Evolutionary conservation across 2,888 invertebrate species (phyloP), one percentile per base, ranked within the genome.

Genomic region (Syrista parreyssii): DNA sequence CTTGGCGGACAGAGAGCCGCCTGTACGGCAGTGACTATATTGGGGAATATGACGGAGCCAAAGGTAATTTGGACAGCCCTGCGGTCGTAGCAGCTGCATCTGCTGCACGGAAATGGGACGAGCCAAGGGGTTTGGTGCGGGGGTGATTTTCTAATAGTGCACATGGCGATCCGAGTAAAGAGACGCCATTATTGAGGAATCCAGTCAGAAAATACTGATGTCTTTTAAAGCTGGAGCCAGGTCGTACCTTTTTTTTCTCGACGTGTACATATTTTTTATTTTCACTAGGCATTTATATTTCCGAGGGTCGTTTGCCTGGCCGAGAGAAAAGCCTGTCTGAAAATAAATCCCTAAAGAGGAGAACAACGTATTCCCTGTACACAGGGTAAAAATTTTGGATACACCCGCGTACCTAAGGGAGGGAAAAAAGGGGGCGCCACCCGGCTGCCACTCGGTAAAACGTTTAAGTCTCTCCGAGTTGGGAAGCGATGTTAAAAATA

Each of bases 21-120:
- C 55, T 3, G 55, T 55, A 55, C 55, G 55, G 55, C 55, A 55
- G 55, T 55, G 23, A 9, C 55, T 23, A 55, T 23, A 55, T 55
- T 55, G 55, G 23, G 23, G 55, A 55, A 55, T 55, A 55, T 55
- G 55, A 55, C 55, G 23, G 23, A 55, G 55, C 55, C 55, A 55
- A 55, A 55, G 55, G 31, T 32, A 32, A 71, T 71, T 71, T 71
- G 71, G 71, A 71, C 71, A 71, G 32, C 71, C 71, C 71, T 71
- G 71, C 23, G 71, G 71, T 71, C 71, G 71, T 31, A 71, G 71
- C 71, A 71, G 71, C 71, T 71, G 71, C 71, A 30, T 71, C 33
- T 71, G 71, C 32, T 15, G 32, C 12, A 71, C 4, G 32, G 71
- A 31, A 71, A 71, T 12, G 71, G 71, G 71, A 31, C 12, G 71